A percentile compares a stretch with the other conserved stretches of the same genome.
These are phyloP conservation scores for Drosophila mauritiana DNA, from an alignment of 1,140 invertebrate genomes.

Conservation along the genomic window DNA sequence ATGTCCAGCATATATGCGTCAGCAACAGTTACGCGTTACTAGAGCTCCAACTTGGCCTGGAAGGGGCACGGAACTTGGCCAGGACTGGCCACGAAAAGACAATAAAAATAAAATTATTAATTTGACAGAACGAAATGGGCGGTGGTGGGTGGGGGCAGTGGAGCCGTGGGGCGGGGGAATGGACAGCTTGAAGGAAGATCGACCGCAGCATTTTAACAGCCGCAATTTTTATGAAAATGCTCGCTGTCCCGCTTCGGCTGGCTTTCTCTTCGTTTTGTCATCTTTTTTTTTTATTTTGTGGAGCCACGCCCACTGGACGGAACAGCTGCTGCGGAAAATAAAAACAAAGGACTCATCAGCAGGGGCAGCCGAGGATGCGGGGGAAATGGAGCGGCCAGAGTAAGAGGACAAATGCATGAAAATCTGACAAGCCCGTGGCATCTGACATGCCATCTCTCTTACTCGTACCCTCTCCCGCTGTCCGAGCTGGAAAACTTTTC, in stretches of 20 bases:
- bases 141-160: not conserved
- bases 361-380: constrained; percentile 2
- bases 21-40: constrained; percentile 78
- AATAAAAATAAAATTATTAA: constrained; percentile 82
- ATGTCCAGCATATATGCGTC: constrained; percentile 74
- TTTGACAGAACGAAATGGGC: constrained; percentile 44
- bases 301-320: constrained; percentile 50
- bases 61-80: constrained; percentile 26
- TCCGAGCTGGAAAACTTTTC: constrained; percentile 69
- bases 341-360: constrained; percentile 34
- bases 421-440: constrained; percentile 58
- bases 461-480: constrained; percentile 25
- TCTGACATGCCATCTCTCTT: constrained; percentile 47
- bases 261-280: not conserved
- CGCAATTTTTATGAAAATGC: constrained; percentile 73
- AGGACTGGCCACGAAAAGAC: constrained; percentile 48
- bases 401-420: constrained; percentile 50
- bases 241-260: constrained; percentile 22
- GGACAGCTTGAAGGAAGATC: constrained; percentile 39
- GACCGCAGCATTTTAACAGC: constrained; percentile 76
- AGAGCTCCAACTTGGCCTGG: constrained; percentile 40
- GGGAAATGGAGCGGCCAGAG: constrained; percentile 26
- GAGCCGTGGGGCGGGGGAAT: not conserved
- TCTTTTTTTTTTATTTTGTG: constrained; percentile 31
- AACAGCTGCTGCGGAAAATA: constrained; percentile 51